A percentile compares a stretch with the other conserved stretches of the same genome.
phyloP scores from a whole-genome alignment of 2,888 invertebrate genomes.

The Carterocephalus palaemon region DNA sequence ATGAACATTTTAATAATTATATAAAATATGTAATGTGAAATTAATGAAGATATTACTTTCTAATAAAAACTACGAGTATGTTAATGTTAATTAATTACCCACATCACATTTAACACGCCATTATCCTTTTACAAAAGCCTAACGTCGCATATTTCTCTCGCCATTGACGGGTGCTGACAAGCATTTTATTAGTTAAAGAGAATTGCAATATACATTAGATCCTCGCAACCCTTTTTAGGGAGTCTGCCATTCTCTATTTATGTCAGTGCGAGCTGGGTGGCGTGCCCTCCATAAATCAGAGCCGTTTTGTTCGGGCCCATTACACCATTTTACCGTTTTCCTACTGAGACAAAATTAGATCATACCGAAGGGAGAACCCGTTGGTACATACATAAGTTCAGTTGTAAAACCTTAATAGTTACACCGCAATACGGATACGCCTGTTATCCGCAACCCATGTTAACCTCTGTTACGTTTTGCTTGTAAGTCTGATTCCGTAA shows the following conservation, averaged over 20 bases:
- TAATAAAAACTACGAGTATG: too few species aligned
- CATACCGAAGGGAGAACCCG: slow-evolving; percentile 62
- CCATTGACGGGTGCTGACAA: slow-evolving; percentile 6
- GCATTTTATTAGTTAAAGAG: slow-evolving; percentile 15
- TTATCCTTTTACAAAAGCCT: background rate
- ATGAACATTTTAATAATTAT: too few species aligned
- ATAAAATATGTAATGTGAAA: too few species aligned
- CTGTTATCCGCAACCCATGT: slow-evolving; percentile 9
- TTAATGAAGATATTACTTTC: too few species aligned
- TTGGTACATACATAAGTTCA: slow-evolving; percentile 58
- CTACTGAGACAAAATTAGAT: slow-evolving; percentile 73
- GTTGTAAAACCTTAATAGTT: slow-evolving; percentile 66
- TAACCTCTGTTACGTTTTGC: slow-evolving; percentile 10
- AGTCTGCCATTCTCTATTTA: slow-evolving; percentile 66
- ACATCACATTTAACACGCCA: too few species aligned
- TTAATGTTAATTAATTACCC: too few species aligned
- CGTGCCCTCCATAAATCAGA: slow-evolving; percentile 66
- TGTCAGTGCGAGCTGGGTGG: slow-evolving; percentile 46
- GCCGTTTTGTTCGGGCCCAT: slow-evolving; percentile 70
- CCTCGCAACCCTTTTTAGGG: slow-evolving; percentile 21
- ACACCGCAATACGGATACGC: slow-evolving; percentile 40
- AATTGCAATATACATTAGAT: slow-evolving; percentile 19
- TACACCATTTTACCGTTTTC: slow-evolving; percentile 71
- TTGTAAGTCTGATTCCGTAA: background rate
- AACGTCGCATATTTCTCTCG: background rate